Conservation (phyloP, 2,888 invertebrate genomes). For the Yponomeuta evonymella region DNA sequence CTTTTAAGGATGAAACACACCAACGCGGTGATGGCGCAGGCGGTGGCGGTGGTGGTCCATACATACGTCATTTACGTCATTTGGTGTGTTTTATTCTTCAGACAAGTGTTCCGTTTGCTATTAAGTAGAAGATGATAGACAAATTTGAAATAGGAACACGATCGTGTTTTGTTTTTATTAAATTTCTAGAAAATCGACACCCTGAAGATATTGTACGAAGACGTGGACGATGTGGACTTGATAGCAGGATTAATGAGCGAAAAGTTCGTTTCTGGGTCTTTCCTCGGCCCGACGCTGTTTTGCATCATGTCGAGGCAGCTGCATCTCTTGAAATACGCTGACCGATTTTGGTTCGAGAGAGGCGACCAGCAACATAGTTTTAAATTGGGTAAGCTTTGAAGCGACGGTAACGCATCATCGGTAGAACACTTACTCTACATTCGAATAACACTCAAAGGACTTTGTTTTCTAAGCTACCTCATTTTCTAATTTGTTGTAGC, state of each 20-base stretch:
- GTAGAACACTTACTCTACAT: too few relatives aligned
- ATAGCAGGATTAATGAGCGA: constrained; percentile 53
- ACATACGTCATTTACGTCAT: too few relatives aligned
- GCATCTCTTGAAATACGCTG: constrained; percentile 43
- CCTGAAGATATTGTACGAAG: constrained; percentile 41
- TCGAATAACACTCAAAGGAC: too few relatives aligned
- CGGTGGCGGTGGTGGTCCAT: too few relatives aligned
- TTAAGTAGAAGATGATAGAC: background rate
- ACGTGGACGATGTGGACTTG: constrained; percentile 51
- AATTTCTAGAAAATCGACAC: constrained; percentile 48
- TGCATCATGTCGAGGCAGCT: constrained; percentile 54
- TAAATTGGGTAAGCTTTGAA: constrained; percentile 36
- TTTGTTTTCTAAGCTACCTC: too few relatives aligned
- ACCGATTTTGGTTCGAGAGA: constrained; percentile 58
- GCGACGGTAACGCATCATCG: background rate
- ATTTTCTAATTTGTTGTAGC: too few relatives aligned
- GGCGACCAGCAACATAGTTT: constrained; percentile 56
- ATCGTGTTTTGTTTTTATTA: background rate
- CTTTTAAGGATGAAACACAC: too few relatives aligned
- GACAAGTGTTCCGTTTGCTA: too few relatives aligned
- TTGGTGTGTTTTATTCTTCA: too few relatives aligned
- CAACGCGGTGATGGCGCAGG: too few relatives aligned
- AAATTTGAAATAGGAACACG: background rate
- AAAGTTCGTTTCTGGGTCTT: constrained; percentile 39
- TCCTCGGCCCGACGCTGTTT: constrained; percentile 49